These are phyloP conservation scores for Phymorhynchus buccinoides DNA, from an alignment of 1,140 invertebrate genomes.

Conservation along the genomic window DNA sequence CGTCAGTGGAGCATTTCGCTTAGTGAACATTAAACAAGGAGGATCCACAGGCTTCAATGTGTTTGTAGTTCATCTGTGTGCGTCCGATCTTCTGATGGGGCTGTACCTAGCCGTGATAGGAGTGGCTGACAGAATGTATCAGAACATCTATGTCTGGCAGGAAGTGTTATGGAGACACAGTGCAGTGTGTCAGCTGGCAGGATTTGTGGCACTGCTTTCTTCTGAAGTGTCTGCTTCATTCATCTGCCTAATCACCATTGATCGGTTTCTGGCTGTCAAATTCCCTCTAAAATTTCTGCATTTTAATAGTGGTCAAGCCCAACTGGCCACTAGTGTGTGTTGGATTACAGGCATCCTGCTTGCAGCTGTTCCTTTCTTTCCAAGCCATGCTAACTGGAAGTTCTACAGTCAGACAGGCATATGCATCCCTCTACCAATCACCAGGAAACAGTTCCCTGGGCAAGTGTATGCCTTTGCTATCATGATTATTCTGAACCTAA, in stretches of 20 bases:
- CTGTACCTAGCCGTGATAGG: constrained; percentile 64
- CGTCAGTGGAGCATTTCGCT: constrained; percentile 41
- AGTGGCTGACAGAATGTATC: constrained; percentile 54
- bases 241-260: too few species aligned
- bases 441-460: constrained; percentile 27
- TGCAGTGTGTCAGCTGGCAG: constrained; percentile 52
- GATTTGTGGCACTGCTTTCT: constrained; percentile 57
- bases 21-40: not conserved
- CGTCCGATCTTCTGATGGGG: constrained; percentile 63
- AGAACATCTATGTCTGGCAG: constrained; percentile 53
- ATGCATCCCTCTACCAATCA: constrained; percentile 51
- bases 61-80: constrained; percentile 53
- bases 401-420: constrained; percentile 52
- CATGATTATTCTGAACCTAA: constrained; percentile 49
- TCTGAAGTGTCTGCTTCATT: constrained; percentile 58
- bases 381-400: constrained; percentile 25
- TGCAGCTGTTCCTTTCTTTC: constrained; percentile 33
- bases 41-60: constrained; percentile 44
- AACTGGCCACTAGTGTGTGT: too few species aligned
- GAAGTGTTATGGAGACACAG: constrained; percentile 57
- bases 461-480: constrained; percentile 45
- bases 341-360: constrained; percentile 26
- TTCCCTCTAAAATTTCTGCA: too few species aligned
- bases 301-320: too few species aligned
- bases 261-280: too few species aligned